These are phyloP conservation scores for Amblyornis subalaris DNA, from an alignment of 2,113 vertebrate genomes.

Conservation along the genomic window DNA sequence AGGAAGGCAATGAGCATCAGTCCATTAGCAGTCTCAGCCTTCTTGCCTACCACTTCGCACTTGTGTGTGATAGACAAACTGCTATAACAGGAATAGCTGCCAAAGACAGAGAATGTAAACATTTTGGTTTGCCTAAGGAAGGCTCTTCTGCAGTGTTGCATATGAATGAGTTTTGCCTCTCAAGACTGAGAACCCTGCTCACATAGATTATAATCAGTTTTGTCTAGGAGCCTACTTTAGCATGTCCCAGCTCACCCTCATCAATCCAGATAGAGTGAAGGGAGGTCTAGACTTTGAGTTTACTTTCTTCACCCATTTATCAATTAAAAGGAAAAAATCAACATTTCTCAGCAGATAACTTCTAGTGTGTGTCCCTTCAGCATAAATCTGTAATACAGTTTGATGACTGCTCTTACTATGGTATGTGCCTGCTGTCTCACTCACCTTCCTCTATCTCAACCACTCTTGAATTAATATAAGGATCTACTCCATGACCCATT, in stretches of 20 bases:
- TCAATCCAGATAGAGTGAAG: background rate
- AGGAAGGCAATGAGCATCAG: background rate
- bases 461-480: background rate
- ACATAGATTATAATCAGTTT: background rate
- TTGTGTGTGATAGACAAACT: slow-evolving; percentile 32
- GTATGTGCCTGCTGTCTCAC: background rate
- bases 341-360: background rate
- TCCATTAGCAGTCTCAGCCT: slow-evolving; percentile 16
- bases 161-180: slow-evolving; percentile 32
- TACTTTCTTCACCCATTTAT: background rate
- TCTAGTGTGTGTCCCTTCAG: background rate
- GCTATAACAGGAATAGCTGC: slow-evolving; percentile 32
- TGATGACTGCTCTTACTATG: background rate
- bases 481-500: background rate
- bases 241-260: background rate
- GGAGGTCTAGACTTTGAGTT: background rate
- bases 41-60: slow-evolving; percentile 7
- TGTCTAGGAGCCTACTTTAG: background rate
- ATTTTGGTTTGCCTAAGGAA: slow-evolving; percentile 25
- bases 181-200: background rate
- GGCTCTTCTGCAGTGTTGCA: background rate
- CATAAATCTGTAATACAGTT: background rate
- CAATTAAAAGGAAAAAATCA: background rate
- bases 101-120: slow-evolving; percentile 16
- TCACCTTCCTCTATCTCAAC: background rate